Evolutionary conservation across 2,113 vertebrate species (phyloP).

Genomic region (Proterorhinus semilunaris): DNA sequence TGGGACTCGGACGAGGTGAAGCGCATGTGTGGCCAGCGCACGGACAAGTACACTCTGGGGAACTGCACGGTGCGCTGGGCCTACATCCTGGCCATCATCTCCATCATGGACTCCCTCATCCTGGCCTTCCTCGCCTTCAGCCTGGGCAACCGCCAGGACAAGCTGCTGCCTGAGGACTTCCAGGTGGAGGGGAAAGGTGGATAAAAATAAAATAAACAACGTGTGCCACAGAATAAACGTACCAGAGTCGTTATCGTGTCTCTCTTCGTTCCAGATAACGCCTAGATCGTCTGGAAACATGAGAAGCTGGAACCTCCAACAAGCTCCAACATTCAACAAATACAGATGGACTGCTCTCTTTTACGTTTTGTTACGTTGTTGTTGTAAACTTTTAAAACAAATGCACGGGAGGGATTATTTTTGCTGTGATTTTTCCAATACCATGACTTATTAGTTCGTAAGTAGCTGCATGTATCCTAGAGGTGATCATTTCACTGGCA

Average conservation of each 20-base stretch:
- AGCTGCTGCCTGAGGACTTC: conserved; percentile 92
- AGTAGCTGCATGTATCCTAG: too few relatives aligned
- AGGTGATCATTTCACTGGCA: too few relatives aligned
- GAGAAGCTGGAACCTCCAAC: too few relatives aligned
- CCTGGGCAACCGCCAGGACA: conserved; percentile 91
- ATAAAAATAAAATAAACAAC: too few relatives aligned
- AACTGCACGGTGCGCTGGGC: conserved; percentile 98
- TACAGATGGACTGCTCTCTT: too few relatives aligned
- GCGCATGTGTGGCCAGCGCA: conserved; percentile 91
- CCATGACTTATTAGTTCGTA: too few relatives aligned
- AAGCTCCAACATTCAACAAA: too few relatives aligned
- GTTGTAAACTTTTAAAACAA: too few relatives aligned
- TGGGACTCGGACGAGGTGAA: conserved; percentile 93
- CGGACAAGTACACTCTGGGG: conserved; percentile 94
- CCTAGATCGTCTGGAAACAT: conserved; percentile 15
- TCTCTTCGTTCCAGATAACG: conserved; percentile 43
- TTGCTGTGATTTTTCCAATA: too few relatives aligned
- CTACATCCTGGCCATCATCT: conserved; percentile 97
- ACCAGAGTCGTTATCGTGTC: not conserved
- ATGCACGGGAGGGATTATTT: too few relatives aligned
- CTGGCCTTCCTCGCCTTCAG: conserved; percentile 94
- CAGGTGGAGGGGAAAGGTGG: conserved; percentile 85
- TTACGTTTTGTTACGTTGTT: too few relatives aligned
- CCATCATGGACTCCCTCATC: conserved; percentile 91
- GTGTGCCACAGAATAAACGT: too few relatives aligned